Conservation (phyloP, 2,888 invertebrate genomes). For the Zaprionus lineosus region DNA sequence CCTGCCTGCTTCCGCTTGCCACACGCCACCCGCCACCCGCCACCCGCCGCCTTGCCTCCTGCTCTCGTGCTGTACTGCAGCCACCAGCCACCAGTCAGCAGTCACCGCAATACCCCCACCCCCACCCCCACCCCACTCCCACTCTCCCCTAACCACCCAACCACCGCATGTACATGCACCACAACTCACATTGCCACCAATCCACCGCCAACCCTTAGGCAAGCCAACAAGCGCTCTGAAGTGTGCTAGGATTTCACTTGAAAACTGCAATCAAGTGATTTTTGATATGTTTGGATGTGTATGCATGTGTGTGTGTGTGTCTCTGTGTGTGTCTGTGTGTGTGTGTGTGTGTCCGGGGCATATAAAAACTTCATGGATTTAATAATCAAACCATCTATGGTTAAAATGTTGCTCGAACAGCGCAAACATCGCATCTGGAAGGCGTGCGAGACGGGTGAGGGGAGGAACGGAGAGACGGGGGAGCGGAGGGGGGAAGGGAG, state of each 20-base stretch:
- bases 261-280: conserved; percentile 81
- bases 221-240: conserved; percentile 67
- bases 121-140: conserved; percentile 1
- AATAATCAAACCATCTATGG: conserved; percentile 76
- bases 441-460: neutral
- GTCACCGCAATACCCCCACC: no score
- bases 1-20: neutral
- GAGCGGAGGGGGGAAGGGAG: neutral
- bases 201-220: conserved; percentile 67
- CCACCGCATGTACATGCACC: no score
- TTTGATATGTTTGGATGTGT: conserved; percentile 65
- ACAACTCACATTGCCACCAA: conserved; percentile 30
- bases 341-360: conserved; percentile 40
- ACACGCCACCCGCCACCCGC: conserved; percentile 2
- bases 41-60: no score
- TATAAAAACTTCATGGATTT: conserved; percentile 79
- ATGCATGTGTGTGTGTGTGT: conserved; percentile 14
- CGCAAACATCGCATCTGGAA: conserved; percentile 20
- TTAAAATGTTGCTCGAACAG: conserved; percentile 66
- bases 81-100: no score
- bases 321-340: conserved; percentile 21
- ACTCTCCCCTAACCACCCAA: neutral
- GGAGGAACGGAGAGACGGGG: neutral
- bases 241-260: conserved; percentile 80
- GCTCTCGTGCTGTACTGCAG: no score